phyloP scores from a whole-genome alignment of 2,113 vertebrate genomes.

The Bubo blakistoni region DNA sequence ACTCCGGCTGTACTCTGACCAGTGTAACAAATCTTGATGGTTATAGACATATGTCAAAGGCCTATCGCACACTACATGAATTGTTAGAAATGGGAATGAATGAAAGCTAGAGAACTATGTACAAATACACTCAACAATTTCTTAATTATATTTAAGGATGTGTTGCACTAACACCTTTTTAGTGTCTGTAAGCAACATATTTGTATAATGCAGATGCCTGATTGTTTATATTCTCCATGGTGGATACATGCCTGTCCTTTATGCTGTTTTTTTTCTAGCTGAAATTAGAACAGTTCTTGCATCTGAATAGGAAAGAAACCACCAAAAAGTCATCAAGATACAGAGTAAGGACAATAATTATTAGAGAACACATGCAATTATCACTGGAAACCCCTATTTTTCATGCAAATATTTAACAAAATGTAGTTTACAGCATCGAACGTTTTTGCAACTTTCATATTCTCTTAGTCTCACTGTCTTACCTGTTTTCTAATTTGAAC shows the following conservation, averaged over 20 bases:
- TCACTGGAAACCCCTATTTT: neutral
- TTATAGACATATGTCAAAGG: neutral
- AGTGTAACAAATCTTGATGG: neutral
- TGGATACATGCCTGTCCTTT: neutral
- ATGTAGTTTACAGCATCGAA: neutral
- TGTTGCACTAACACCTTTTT: neutral
- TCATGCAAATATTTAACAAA: neutral
- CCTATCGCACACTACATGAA: neutral
- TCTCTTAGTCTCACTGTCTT: neutral
- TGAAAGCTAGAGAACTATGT: neutral
- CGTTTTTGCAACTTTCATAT: neutral
- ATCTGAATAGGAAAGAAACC: neutral
- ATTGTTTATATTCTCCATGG: neutral
- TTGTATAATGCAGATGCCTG: neutral
- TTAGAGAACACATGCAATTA: neutral
- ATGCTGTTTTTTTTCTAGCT: neutral
- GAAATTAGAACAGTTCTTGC: neutral
- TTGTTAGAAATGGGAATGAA: neutral
- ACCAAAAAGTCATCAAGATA: neutral
- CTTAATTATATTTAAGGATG: neutral
- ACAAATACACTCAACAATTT: neutral
- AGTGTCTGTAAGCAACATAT: neutral
- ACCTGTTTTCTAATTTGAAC: neutral
- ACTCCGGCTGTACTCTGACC: neutral
- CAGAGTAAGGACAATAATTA: neutral